Conservation (phyloP, 2,888 invertebrate genomes). For the Noctua fimbriata region DNA sequence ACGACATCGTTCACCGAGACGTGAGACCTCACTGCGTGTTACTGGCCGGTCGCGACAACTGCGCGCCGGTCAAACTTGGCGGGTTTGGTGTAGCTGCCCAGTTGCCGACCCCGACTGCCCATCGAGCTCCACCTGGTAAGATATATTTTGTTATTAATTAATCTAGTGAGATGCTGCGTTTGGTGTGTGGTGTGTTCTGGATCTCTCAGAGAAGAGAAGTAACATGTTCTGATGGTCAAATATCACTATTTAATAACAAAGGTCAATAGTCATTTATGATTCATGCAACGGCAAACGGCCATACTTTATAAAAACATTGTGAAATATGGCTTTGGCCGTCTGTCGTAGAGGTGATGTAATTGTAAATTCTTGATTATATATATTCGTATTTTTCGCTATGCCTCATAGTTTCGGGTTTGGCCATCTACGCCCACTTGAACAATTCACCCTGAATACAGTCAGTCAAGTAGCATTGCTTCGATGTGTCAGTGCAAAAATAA, state of each 20-base stretch:
- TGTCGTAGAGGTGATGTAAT: not conserved
- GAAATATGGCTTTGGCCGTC: not conserved
- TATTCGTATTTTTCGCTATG: not conserved
- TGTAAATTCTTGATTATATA: not conserved
- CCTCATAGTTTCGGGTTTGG: not conserved
- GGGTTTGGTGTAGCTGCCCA: slow-evolving; percentile 99
- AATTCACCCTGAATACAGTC: not conserved
- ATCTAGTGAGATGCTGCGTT: slow-evolving; percentile 1
- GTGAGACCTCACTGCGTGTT: slow-evolving; percentile 99
- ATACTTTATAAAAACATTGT: not conserved
- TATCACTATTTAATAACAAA: not conserved
- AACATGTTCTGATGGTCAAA: not conserved
- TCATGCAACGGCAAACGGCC: not conserved
- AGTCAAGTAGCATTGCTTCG: not conserved
- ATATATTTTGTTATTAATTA: not conserved
- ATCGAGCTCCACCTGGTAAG: slow-evolving; percentile 83
- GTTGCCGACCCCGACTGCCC: slow-evolving; percentile 94
- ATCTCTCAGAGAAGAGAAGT: not conserved
- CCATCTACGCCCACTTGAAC: not conserved
- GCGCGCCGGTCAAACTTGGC: slow-evolving; percentile 99
- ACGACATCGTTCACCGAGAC: slow-evolving; percentile 99
- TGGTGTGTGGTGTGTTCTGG: not conserved
- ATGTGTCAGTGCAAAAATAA: not conserved
- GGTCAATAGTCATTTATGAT: not conserved
- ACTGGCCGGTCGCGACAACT: slow-evolving; percentile 98